Evolutionary conservation across 2,113 vertebrate species (phyloP).

Genomic region (Cyanoderma ruficeps): DNA sequence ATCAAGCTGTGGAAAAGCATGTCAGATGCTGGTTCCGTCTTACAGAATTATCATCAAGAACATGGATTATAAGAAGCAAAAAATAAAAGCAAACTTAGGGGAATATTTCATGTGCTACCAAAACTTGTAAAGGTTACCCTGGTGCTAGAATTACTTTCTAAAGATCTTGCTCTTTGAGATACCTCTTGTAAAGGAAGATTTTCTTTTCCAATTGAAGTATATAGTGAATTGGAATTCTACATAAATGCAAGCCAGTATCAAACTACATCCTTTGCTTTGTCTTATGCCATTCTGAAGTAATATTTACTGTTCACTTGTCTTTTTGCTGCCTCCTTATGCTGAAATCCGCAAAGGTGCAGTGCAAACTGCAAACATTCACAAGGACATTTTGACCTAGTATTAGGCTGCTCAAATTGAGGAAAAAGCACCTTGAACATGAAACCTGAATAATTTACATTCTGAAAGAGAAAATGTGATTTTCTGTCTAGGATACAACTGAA

Average conservation of each 20-base stretch:
- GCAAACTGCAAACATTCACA: not conserved
- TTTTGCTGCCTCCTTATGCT: not conserved
- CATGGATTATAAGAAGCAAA: slow-evolving; percentile 63
- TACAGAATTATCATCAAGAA: slow-evolving; percentile 75
- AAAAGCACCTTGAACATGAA: not conserved
- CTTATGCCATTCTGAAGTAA: not conserved
- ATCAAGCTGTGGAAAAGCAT: slow-evolving; percentile 77
- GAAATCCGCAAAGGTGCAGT: not conserved
- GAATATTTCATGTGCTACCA: slow-evolving; percentile 58
- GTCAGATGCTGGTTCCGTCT: slow-evolving; percentile 72
- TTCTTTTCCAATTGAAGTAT: not conserved
- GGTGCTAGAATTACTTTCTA: slow-evolving; percentile 40
- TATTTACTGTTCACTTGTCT: not conserved
- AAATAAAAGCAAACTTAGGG: slow-evolving; percentile 69
- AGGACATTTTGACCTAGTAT: not conserved
- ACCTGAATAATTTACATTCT: not conserved
- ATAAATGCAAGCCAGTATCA: not conserved
- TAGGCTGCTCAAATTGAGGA: not conserved
- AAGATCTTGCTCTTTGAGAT: slow-evolving; percentile 12
- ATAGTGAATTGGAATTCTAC: not conserved
- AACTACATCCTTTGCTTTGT: not conserved
- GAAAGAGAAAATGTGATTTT: not conserved
- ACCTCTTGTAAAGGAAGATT: not conserved
- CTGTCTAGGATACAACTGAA: not conserved
- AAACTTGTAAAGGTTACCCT: slow-evolving; percentile 63